phyloP scores from a whole-genome alignment of 1,140 invertebrate species.

The Caenorhabditis remanei region DNA sequence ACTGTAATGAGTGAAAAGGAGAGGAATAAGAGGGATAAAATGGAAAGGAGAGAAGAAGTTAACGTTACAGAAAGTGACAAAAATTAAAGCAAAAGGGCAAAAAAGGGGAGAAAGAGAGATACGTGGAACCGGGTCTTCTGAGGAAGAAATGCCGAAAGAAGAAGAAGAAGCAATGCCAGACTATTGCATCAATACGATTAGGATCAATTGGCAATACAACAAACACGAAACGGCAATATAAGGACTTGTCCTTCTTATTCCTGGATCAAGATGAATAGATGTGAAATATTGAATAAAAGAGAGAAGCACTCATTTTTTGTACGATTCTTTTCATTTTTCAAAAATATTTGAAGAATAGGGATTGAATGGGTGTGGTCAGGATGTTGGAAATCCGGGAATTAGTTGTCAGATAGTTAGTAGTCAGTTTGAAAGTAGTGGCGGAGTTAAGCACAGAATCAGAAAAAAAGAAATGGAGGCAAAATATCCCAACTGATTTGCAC shows the following conservation, averaged over 20 bases:
- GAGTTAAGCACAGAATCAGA: too few species aligned
- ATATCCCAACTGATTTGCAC: too few species aligned
- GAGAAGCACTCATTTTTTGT: background rate
- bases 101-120: background rate
- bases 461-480: too few species aligned
- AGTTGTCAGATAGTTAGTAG: too few species aligned
- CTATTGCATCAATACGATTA: slow-evolving; percentile 51
- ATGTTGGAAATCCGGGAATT: background rate
- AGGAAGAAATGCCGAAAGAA: background rate
- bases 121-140: background rate
- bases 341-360: background rate
- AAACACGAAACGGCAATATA: slow-evolving; percentile 39
- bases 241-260: slow-evolving; percentile 18
- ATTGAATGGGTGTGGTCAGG: background rate
- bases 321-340: slow-evolving; percentile 14
- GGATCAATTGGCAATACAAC: slow-evolving; percentile 51
- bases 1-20: slow-evolving; percentile 44
- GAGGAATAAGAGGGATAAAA: background rate
- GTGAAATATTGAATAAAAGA: background rate
- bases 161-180: slow-evolving; percentile 47
- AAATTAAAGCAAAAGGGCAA: slow-evolving; percentile 45
- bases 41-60: background rate
- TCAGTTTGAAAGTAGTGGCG: too few species aligned
- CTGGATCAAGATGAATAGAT: slow-evolving; percentile 21
- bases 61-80: slow-evolving; percentile 22